Percentiles rank a stretch among this genome's conserved stretches.
These are phyloP conservation scores for Phrynocephalus guinanensis DNA, from an alignment of 2,797 vertebrate species.

Conservation along the genomic window DNA sequence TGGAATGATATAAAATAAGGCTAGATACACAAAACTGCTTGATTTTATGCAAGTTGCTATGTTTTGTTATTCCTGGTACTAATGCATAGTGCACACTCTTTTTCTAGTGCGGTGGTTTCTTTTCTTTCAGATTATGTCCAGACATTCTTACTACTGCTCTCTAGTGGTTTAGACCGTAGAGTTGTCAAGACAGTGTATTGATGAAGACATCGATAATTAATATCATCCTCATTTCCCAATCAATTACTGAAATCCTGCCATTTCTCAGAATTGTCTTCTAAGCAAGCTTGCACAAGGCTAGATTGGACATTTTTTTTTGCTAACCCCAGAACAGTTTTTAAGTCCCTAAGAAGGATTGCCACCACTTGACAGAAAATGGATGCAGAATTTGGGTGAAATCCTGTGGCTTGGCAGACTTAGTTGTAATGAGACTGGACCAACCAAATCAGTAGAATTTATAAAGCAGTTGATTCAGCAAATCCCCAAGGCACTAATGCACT, in stretches of 20 bases:
- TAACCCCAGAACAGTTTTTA: background rate
- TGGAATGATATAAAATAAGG: background rate
- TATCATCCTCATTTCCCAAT: no score
- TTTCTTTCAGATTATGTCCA: background rate
- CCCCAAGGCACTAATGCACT: no score
- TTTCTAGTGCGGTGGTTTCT: background rate
- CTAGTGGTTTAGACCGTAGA: constrained; percentile 21
- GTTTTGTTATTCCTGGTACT: no score
- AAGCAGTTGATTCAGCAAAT: no score
- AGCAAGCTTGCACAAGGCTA: background rate
- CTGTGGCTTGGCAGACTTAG: no score
- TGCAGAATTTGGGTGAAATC: background rate
- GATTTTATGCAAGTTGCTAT: background rate
- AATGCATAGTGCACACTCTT: background rate
- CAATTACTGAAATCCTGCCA: no score
- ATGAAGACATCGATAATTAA: no score
- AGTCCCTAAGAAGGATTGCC: background rate
- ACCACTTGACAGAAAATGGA: background rate
- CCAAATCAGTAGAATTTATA: no score
- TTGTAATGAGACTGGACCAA: no score
- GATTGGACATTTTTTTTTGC: background rate
- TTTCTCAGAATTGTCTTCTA: background rate
- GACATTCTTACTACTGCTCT: constrained; percentile 39
- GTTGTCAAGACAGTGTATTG: no score
- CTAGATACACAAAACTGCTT: background rate